phyloP scores from a whole-genome alignment of 2,888 invertebrate species.

The Agrochola macilenta region DNA sequence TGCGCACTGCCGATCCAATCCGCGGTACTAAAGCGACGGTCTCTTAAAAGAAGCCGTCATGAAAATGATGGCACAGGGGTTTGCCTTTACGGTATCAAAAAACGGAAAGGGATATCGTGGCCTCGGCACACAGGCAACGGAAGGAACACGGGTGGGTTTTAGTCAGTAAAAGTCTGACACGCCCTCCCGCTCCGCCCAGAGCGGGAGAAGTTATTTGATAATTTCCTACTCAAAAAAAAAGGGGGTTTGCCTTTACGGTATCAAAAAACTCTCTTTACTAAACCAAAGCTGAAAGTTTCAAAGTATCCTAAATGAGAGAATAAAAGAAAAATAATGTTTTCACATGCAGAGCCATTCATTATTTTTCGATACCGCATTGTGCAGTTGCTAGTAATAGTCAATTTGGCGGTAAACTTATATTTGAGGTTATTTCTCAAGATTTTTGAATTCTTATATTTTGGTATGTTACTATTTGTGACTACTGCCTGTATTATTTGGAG shows the following conservation, averaged over 20 bases:
- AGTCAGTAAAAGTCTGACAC: no score
- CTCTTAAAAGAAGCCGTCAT: no score
- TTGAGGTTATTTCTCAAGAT: conserved; percentile 47
- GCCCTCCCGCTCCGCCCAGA: no score
- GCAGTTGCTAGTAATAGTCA: conserved; percentile 1
- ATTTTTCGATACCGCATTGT: neutral
- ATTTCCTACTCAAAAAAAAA: no score
- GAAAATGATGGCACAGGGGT: neutral
- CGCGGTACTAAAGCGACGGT: neutral
- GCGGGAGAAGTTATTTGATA: no score
- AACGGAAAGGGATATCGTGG: no score
- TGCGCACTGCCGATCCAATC: neutral
- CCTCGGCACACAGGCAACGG: no score
- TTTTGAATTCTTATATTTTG: conserved; percentile 44
- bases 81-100: neutral
- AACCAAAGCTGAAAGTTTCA: no score
- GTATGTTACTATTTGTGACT: conserved; percentile 48
- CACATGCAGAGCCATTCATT: neutral
- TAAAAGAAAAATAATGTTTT: no score
- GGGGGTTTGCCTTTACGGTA: neutral
- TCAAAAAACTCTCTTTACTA: neutral
- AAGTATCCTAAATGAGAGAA: no score
- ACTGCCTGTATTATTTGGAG: conserved; percentile 30
- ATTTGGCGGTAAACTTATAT: conserved; percentile 28
- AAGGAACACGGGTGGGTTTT: no score